These are phyloP conservation scores for Leucophenga varia DNA, from an alignment of 1,140 invertebrate genomes.

Conservation along the genomic window DNA sequence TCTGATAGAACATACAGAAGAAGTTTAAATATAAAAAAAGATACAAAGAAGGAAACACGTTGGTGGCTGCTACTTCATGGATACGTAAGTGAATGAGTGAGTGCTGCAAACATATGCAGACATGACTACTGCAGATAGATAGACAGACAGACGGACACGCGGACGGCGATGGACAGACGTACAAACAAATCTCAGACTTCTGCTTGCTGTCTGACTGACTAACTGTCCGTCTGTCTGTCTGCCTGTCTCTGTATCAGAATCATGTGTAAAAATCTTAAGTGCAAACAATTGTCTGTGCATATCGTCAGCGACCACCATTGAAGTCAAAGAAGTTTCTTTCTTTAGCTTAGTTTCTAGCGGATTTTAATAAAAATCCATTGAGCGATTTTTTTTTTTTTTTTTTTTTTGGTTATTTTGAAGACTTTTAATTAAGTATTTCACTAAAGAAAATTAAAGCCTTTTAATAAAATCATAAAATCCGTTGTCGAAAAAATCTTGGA, in stretches of 20 bases:
- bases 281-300: conserved; percentile 56
- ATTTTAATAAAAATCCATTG: too few species aligned
- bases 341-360: conserved; percentile 17
- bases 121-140: too few species aligned
- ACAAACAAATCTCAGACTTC: too few species aligned
- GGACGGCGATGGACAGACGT: too few species aligned
- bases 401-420: conserved; percentile 5
- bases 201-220: too few species aligned
- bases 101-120: conserved; percentile 52
- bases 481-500: too few species aligned
- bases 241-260: conserved; percentile 35
- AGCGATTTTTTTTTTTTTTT: conserved; percentile 4
- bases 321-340: conserved; percentile 27
- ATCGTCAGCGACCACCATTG: conserved; percentile 54
- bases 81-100: conserved; percentile 30
- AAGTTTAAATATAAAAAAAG: too few species aligned
- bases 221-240: not conserved
- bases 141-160: too few species aligned
- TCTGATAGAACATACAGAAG: conserved; percentile 46
- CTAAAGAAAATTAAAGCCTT: conserved; percentile 43
- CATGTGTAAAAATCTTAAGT: conserved; percentile 57
- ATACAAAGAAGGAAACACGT: conserved; percentile 4
- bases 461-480: too few species aligned
- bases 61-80: conserved; percentile 4
- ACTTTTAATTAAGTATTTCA: conserved; percentile 52